Conservation (phyloP, 2,797 vertebrate species). For the Catharus ustulatus region DNA sequence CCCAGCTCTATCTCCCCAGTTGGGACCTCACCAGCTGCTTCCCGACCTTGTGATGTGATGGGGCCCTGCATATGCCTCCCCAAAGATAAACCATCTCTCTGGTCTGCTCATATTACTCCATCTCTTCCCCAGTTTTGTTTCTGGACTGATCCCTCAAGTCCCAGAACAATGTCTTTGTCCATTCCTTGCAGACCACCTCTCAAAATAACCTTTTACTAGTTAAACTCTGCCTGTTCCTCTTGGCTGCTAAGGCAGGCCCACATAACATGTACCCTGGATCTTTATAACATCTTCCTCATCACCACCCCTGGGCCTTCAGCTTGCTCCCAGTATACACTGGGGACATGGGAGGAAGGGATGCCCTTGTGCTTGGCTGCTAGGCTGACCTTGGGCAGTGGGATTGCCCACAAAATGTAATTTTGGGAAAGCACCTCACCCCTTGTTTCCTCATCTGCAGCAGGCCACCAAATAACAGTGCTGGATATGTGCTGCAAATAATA, state of each 20-base stretch:
- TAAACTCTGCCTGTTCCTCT: background rate
- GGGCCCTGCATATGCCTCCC: background rate
- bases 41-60: rapidly evolving
- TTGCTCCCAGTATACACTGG: background rate
- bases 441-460: background rate
- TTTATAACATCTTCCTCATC: background rate
- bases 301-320: background rate
- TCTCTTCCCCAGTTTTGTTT: background rate
- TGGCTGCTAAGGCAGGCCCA: background rate
- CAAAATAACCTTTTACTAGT: background rate
- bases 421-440: background rate
- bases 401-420: background rate
- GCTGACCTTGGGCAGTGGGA: background rate
- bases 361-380: background rate
- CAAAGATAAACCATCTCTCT: background rate
- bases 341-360: background rate
- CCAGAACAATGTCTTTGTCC: background rate
- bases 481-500: background rate
- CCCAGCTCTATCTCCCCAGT: background rate
- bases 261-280: background rate
- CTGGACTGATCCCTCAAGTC: background rate
- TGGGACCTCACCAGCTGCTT: background rate
- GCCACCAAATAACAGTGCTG: background rate
- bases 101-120: background rate
- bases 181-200: background rate